Evolutionary conservation across 2,888 invertebrate species (phyloP).

Genomic region (Athalia circularis): DNA sequence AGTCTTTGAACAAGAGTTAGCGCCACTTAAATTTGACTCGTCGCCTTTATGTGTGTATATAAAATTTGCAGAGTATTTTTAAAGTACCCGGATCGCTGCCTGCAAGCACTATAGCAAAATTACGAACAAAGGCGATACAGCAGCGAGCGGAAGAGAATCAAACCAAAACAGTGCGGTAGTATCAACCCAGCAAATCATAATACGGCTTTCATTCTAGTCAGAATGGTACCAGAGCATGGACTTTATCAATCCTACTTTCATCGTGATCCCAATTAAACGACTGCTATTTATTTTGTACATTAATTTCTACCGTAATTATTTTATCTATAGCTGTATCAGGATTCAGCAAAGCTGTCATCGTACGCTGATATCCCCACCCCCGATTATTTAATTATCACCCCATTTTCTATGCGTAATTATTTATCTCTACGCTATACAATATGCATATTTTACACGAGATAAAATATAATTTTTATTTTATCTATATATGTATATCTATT

Average conservation of each 20-base stretch:
- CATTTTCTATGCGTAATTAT: conserved; percentile 16
- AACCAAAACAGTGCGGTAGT: conserved; percentile 67
- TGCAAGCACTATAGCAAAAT: conserved; percentile 79
- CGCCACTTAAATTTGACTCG: neutral
- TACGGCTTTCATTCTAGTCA: conserved; percentile 64
- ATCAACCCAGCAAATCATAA: conserved; percentile 50
- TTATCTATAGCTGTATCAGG: neutral
- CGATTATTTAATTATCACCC: conserved; percentile 3
- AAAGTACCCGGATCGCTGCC: conserved; percentile 87
- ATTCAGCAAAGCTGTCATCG: conserved; percentile 2
- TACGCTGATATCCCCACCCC: neutral
- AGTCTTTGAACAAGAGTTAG: conserved; percentile 36
- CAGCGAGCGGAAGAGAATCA: conserved; percentile 76
- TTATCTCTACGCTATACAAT: neutral
- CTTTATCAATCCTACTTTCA: conserved; percentile 11
- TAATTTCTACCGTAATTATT: conserved; percentile 43
- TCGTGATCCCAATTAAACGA: conserved; percentile 49
- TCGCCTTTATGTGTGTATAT: neutral
- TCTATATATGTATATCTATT: neutral
- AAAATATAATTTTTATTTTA: conserved; percentile 13
- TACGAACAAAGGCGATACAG: conserved; percentile 78
- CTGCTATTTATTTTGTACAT: conserved; percentile 44
- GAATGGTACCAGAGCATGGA: conserved; percentile 50
- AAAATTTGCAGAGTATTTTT: conserved; percentile 84
- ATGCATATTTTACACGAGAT: neutral